Evolutionary conservation across 2,797 vertebrate species (phyloP).

Genomic region (Anguilla pacifica): DNA sequence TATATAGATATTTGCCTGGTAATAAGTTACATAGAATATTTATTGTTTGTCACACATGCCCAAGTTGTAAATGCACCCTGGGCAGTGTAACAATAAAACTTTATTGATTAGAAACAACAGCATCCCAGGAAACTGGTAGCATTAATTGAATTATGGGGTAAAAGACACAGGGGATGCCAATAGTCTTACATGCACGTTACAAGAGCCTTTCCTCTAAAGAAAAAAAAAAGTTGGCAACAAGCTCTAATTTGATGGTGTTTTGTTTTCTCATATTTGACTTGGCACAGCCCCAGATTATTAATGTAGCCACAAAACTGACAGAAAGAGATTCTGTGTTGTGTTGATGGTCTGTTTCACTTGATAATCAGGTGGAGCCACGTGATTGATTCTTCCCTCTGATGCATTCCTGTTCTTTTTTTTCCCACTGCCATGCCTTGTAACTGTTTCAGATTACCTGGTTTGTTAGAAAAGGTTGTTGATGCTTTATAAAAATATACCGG

Average conservation of each 20-base stretch:
- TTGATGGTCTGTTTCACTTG: constrained; percentile 78
- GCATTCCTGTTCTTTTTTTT: constrained; percentile 20
- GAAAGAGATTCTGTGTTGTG: constrained; percentile 56
- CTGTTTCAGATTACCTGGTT: constrained; percentile 66
- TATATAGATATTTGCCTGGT: neutral
- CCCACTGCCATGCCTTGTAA: constrained; percentile 43
- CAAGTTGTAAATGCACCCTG: constrained; percentile 47
- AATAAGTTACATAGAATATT: constrained; percentile 18
- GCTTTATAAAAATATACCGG: constrained; percentile 42
- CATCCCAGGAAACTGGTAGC: constrained; percentile 60
- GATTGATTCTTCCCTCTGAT: constrained; percentile 57
- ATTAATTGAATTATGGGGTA: constrained; percentile 60
- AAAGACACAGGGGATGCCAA: constrained; percentile 44
- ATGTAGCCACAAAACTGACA: constrained; percentile 65
- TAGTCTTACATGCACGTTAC: constrained; percentile 53
- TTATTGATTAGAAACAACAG: constrained; percentile 63
- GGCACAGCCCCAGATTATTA: constrained; percentile 64
- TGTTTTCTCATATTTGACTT: constrained; percentile 65
- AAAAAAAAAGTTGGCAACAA: constrained; percentile 52
- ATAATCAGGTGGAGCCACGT: constrained; percentile 66
- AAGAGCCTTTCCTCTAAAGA: constrained; percentile 47
- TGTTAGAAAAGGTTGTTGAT: constrained; percentile 52
- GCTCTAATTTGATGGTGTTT: constrained; percentile 60
- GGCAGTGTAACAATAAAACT: constrained; percentile 59
- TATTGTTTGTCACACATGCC: constrained; percentile 28